phyloP scores from a whole-genome alignment of 2,888 invertebrate species.

The Agriopis leucophaearia region DNA sequence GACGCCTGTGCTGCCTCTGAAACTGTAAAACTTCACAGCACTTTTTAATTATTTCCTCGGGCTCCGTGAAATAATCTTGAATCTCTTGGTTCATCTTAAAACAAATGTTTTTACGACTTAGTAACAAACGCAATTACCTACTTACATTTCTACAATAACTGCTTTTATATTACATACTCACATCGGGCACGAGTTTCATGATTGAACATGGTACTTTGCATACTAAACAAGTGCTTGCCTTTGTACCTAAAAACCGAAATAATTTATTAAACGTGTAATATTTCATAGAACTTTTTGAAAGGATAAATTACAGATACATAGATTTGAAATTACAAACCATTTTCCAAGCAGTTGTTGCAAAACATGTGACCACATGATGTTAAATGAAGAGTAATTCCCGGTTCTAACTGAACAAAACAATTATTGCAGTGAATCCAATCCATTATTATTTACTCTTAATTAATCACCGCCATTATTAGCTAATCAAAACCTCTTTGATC shows the following conservation, averaged over 20 bases:
- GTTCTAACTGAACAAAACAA: slow-evolving; percentile 79
- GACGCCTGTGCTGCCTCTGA: slow-evolving; percentile 79
- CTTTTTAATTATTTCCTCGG: slow-evolving; percentile 81
- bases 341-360: slow-evolving; percentile 79
- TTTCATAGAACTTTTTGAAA: neutral
- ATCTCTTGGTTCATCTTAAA: slow-evolving; percentile 82
- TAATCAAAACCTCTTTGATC: too few relatives aligned
- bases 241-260: slow-evolving; percentile 63
- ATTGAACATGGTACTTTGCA: slow-evolving; percentile 78
- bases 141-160: neutral
- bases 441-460: slow-evolving; percentile 57
- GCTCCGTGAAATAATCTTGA: slow-evolving; percentile 83
- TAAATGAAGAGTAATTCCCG: slow-evolving; percentile 76
- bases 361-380: slow-evolving; percentile 86
- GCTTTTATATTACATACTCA: slow-evolving; percentile 50
- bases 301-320: slow-evolving; percentile 13
- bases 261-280: slow-evolving; percentile 18
- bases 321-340: slow-evolving; percentile 68
- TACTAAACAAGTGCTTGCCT: slow-evolving; percentile 77
- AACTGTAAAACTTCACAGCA: slow-evolving; percentile 80
- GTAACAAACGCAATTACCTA: slow-evolving; percentile 1
- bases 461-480: slow-evolving; percentile 24
- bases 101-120: slow-evolving; percentile 24
- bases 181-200: slow-evolving; percentile 81
- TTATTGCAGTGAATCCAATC: slow-evolving; percentile 86